phyloP scores from a whole-genome alignment of 2,888 invertebrate genomes.

The Podotricha telesiphe region DNA sequence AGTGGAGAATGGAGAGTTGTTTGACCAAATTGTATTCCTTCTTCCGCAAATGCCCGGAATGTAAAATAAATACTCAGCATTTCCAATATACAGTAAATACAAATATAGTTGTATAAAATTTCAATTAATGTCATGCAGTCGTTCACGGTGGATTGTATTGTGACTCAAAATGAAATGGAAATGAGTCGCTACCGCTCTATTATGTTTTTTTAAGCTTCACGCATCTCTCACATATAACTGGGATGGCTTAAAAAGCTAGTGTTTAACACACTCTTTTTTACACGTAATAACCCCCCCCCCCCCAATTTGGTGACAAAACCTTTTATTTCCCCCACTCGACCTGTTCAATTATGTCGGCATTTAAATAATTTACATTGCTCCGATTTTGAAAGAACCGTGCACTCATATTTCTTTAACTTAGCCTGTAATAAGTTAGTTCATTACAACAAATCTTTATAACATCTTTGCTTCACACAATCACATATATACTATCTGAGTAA shows the following conservation, averaged over 20 bases:
- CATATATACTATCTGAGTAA: not conserved
- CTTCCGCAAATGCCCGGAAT: not conserved
- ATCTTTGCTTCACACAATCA: not conserved
- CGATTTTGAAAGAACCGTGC: not conserved
- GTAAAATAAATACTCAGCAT: not conserved
- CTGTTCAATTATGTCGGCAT: too few relatives aligned
- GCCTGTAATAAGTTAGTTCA: not conserved
- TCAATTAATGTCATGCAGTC: slow-evolving; percentile 1
- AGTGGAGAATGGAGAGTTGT: too few relatives aligned
- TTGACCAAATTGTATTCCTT: not conserved
- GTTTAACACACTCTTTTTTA: not conserved
- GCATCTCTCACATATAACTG: not conserved
- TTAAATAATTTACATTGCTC: not conserved
- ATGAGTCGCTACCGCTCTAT: not conserved
- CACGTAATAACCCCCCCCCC: too few relatives aligned
- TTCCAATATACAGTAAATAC: not conserved
- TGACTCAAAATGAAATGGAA: slow-evolving; percentile 9
- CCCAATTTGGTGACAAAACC: too few relatives aligned
- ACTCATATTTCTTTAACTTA: not conserved
- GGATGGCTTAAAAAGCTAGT: not conserved
- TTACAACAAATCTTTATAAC: not conserved
- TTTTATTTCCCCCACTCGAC: too few relatives aligned
- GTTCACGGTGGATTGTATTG: slow-evolving; percentile 10
- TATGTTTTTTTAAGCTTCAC: not conserved
- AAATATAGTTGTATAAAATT: slow-evolving; percentile 4